A percentile compares a stretch with the other conserved stretches of the same genome.
Evolutionary conservation across 2,113 vertebrate species (phyloP).

Genomic region (Dissostichus mawsoni): DNA sequence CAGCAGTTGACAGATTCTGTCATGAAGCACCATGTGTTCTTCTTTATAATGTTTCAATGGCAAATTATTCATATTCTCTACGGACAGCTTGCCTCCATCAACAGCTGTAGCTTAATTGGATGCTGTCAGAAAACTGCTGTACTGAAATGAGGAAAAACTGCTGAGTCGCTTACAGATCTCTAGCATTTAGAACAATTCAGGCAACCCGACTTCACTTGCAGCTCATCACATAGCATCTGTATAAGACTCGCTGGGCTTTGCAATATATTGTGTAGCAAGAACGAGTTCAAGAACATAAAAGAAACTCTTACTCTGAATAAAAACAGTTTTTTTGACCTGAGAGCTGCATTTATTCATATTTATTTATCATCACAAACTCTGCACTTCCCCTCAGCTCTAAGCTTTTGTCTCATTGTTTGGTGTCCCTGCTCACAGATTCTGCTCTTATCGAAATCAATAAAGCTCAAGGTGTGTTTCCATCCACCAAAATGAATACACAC

Average conservation of each 20-base stretch:
- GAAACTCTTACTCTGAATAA: not conserved
- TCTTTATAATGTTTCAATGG: not conserved
- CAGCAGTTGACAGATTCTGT: conserved; percentile 22
- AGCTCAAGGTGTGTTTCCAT: too few relatives aligned
- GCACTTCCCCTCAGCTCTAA: too few relatives aligned
- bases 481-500: too few relatives aligned
- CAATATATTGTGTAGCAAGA: too few relatives aligned
- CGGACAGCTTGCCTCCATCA: conserved; percentile 2
- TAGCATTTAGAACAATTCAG: not conserved
- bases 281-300: too few relatives aligned
- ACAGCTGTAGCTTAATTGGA: not conserved
- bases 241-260: too few relatives aligned
- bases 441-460: too few relatives aligned
- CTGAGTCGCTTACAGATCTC: not conserved
- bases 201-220: not conserved
- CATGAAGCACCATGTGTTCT: conserved; percentile 7
- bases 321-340: not conserved
- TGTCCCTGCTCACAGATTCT: too few relatives aligned
- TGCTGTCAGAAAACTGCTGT: not conserved
- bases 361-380: too few relatives aligned
- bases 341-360: not conserved
- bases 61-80: conserved; percentile 8
- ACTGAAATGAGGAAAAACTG: not conserved
- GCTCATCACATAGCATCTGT: too few relatives aligned
- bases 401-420: too few relatives aligned